phyloP scores from a whole-genome alignment of 2,888 invertebrate genomes.

The Cryptops parisi region DNA sequence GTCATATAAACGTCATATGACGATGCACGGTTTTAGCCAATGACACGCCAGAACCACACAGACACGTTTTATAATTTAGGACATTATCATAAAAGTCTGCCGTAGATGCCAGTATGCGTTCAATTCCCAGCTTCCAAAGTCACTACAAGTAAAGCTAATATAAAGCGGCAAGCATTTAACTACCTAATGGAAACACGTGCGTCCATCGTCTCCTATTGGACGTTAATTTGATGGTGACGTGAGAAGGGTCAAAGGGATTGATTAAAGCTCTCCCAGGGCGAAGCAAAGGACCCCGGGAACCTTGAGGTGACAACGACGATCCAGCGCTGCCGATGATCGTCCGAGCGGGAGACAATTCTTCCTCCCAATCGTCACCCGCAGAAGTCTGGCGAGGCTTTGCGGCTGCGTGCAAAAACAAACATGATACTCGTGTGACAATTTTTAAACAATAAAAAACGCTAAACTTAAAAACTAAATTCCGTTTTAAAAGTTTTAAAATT shows the following conservation, averaged over 20 bases:
- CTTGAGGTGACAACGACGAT: slow-evolving; percentile 18
- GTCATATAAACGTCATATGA: no score
- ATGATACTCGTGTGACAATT: no score
- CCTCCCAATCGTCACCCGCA: slow-evolving; percentile 12
- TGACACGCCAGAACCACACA: no score
- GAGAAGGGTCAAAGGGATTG: slow-evolving; percentile 96
- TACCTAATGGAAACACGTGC: slow-evolving; percentile 90
- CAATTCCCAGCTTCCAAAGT: background rate
- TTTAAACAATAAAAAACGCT: no score
- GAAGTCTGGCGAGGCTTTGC: slow-evolving; percentile 1
- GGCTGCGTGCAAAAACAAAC: background rate
- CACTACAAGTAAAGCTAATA: background rate
- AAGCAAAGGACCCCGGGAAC: slow-evolving; percentile 12
- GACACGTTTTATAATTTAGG: no score
- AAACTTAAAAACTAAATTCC: no score
- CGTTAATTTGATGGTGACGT: slow-evolving; percentile 88
- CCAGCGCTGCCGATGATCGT: slow-evolving; percentile 22
- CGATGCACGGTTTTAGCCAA: no score
- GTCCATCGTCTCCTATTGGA: slow-evolving; percentile 94
- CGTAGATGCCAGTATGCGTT: no score
- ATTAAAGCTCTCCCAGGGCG: slow-evolving; percentile 74
- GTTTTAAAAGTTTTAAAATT: background rate
- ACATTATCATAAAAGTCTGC: no score
- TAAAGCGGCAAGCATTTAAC: background rate
- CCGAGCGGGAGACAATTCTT: slow-evolving; percentile 15